phyloP scores from a whole-genome alignment of 2,888 invertebrate genomes.

The Drosophila hamatofila region DNA sequence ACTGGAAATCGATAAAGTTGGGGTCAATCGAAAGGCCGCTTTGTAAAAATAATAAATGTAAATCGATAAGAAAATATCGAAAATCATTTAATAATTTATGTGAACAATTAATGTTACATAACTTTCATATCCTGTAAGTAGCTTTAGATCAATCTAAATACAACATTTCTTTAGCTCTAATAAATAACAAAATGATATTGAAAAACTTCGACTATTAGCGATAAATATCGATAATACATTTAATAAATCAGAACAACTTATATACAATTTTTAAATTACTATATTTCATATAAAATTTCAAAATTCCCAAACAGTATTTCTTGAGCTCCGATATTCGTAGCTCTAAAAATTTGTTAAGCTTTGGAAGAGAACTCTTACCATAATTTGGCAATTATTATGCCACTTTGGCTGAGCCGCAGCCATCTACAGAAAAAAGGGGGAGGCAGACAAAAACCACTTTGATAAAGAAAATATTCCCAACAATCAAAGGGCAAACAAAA shows the following conservation, averaged over 20 bases:
- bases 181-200: too few relatives aligned
- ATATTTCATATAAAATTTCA: neutral
- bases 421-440: slow-evolving; percentile 14
- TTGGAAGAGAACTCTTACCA: slow-evolving; percentile 9
- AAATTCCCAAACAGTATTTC: neutral
- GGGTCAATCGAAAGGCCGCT: slow-evolving; percentile 9
- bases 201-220: too few relatives aligned
- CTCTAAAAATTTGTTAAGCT: neutral
- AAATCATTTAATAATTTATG: neutral
- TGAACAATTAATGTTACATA: too few relatives aligned
- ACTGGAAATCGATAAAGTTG: slow-evolving; percentile 44
- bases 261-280: neutral
- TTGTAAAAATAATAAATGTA: slow-evolving; percentile 32
- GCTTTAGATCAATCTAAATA: neutral
- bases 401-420: neutral
- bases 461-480: slow-evolving; percentile 66
- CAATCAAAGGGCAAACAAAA: slow-evolving; percentile 59
- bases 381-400: slow-evolving; percentile 54
- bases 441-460: slow-evolving; percentile 48
- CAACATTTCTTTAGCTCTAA: too few relatives aligned
- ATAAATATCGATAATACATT: too few relatives aligned
- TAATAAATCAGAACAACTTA: too few relatives aligned
- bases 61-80: slow-evolving; percentile 29
- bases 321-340: neutral
- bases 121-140: neutral